Evolutionary conservation across 1,140 invertebrate genomes (phyloP).

Genomic region (Caerostris darwini): DNA sequence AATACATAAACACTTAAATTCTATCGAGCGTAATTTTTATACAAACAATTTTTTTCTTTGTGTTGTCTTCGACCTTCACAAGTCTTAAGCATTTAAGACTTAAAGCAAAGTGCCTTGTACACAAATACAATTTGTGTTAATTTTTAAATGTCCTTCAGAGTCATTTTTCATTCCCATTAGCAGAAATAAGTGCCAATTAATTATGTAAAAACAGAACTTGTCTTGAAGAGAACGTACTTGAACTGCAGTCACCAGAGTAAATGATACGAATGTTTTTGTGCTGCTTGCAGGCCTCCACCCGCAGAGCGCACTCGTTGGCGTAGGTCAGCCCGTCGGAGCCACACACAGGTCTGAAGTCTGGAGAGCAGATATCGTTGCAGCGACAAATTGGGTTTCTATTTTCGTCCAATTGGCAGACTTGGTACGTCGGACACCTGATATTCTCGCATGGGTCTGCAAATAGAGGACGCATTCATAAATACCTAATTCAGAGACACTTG

Average conservation of each 20-base stretch:
- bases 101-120: too few relatives aligned
- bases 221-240: constrained; percentile 83
- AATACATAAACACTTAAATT: too few relatives aligned
- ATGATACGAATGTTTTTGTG: constrained; percentile 87
- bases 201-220: too few relatives aligned
- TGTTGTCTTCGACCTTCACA: too few relatives aligned
- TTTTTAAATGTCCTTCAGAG: too few relatives aligned
- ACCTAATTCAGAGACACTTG: too few relatives aligned
- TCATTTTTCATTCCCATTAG: too few relatives aligned
- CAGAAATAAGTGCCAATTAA: too few relatives aligned
- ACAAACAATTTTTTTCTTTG: too few relatives aligned
- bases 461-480: not conserved
- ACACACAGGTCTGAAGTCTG: constrained; percentile 91
- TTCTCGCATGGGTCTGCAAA: constrained; percentile 90
- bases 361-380: constrained; percentile 89
- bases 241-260: constrained; percentile 89
- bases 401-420: constrained; percentile 91
- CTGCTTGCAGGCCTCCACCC: constrained; percentile 87
- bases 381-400: constrained; percentile 89
- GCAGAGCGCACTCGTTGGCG: constrained; percentile 90
- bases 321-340: constrained; percentile 91
- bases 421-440: constrained; percentile 88
- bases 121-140: too few relatives aligned
- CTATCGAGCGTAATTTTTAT: too few relatives aligned
- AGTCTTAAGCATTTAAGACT: too few relatives aligned